Percentiles rank a stretch among this genome's conserved stretches.
Evolutionary conservation across 2,797 vertebrate species (phyloP).

Genomic region (Falco cherrug): DNA sequence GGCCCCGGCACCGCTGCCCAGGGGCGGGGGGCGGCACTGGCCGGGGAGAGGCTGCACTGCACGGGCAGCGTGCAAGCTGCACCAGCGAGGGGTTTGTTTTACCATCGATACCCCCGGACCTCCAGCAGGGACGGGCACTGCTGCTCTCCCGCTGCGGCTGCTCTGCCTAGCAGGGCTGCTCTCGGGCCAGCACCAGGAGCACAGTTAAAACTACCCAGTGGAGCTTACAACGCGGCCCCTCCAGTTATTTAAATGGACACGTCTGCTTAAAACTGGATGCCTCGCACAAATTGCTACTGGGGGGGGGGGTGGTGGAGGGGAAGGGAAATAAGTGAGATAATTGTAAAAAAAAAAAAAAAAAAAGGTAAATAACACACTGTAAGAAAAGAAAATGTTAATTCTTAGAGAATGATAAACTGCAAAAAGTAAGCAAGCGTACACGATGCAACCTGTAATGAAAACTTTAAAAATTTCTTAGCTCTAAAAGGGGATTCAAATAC

Average conservation of each 20-base stretch:
- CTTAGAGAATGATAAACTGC: background rate
- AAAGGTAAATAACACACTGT: background rate
- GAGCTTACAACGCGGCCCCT: background rate
- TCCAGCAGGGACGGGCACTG: background rate
- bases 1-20: background rate
- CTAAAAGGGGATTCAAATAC: background rate
- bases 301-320: no score
- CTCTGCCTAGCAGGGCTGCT: background rate
- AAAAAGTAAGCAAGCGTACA: background rate
- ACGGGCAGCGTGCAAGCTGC: background rate
- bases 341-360: background rate
- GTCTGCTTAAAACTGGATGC: background rate
- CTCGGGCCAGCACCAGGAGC: background rate
- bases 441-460: background rate
- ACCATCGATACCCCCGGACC: background rate
- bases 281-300: background rate
- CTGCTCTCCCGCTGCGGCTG: background rate
- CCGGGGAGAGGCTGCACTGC: no score
- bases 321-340: no score
- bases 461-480: background rate
- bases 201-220: rapidly evolving
- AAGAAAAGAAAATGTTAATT: background rate
- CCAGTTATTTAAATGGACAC: background rate
- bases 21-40: background rate
- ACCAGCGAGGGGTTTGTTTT: no score